phyloP scores from a whole-genome alignment of 2,113 vertebrate genomes.

The Tragelaphus imberbis region DNA sequence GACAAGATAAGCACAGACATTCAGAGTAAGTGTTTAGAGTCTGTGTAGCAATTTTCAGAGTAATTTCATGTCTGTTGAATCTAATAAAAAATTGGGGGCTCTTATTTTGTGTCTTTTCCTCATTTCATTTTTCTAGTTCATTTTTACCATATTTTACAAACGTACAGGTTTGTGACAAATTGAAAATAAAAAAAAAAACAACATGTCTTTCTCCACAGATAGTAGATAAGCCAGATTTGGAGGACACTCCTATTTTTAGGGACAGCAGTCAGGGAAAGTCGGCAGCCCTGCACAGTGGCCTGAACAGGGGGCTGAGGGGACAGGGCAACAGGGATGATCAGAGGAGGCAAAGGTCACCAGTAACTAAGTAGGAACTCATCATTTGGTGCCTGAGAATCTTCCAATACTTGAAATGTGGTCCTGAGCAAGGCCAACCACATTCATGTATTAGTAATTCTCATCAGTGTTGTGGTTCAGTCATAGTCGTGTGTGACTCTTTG shows the following conservation, averaged over 20 bases:
- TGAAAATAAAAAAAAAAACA: neutral
- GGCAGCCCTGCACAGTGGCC: neutral
- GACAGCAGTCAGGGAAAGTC: neutral
- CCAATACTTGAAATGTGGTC: neutral
- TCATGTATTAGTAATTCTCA: neutral
- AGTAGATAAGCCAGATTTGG: neutral
- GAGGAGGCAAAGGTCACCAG: neutral
- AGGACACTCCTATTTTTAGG: too few species aligned
- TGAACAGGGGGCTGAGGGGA: fast-evolving
- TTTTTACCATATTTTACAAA: neutral
- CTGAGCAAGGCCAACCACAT: neutral
- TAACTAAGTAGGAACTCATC: fast-evolving
- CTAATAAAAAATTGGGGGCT: slow-evolving; percentile 10
- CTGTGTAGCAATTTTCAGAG: neutral
- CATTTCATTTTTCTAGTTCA: neutral
- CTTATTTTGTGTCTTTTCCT: neutral
- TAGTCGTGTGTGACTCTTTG: neutral
- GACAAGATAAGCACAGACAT: neutral
- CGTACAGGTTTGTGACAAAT: neutral
- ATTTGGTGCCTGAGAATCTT: too few species aligned
- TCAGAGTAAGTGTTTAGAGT: neutral
- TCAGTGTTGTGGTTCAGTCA: neutral
- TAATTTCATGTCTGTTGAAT: slow-evolving; percentile 17
- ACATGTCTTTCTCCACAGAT: neutral
- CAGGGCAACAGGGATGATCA: too few species aligned